Conservation (phyloP, 2,888 invertebrate species). For the Ypsolopha sequella region DNA sequence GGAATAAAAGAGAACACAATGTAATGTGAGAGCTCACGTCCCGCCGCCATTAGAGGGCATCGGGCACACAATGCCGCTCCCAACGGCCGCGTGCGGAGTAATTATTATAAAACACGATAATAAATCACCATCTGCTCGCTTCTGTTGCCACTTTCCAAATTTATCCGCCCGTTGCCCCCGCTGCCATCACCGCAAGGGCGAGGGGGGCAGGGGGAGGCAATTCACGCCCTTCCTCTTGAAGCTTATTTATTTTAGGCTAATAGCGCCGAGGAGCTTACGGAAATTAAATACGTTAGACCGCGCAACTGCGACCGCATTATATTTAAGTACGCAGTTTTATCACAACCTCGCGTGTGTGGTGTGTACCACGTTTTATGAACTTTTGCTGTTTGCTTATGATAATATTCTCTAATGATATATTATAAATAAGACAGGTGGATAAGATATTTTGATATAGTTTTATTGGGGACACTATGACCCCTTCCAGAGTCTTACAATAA, state of each 20-base stretch:
- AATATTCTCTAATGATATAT: too few relatives aligned
- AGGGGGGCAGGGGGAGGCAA: constrained; percentile 22
- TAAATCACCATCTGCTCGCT: constrained; percentile 64
- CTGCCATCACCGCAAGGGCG: not conserved
- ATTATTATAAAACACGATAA: constrained; percentile 64
- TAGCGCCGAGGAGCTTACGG: constrained; percentile 45
- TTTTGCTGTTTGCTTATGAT: too few relatives aligned
- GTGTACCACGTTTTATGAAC: constrained; percentile 10
- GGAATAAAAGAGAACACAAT: constrained; percentile 30
- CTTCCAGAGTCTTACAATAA: too few relatives aligned
- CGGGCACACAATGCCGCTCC: constrained; percentile 32
- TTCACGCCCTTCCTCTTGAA: constrained; percentile 42
- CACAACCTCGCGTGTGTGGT: constrained; percentile 19
- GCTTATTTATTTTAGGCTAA: constrained; percentile 58
- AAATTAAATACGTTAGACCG: constrained; percentile 52
- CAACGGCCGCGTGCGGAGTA: constrained; percentile 33
- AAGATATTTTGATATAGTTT: too few relatives aligned
- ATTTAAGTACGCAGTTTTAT: constrained; percentile 22
- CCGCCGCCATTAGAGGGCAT: constrained; percentile 29
- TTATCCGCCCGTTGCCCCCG: constrained; percentile 29
- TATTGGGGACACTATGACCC: too few relatives aligned
- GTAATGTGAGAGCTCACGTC: constrained; percentile 27
- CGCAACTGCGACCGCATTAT: constrained; percentile 28
- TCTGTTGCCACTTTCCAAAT: constrained; percentile 59
- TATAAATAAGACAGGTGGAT: too few relatives aligned